Conservation (phyloP, 2,113 vertebrate genomes). For the Pandion haliaetus region DNA sequence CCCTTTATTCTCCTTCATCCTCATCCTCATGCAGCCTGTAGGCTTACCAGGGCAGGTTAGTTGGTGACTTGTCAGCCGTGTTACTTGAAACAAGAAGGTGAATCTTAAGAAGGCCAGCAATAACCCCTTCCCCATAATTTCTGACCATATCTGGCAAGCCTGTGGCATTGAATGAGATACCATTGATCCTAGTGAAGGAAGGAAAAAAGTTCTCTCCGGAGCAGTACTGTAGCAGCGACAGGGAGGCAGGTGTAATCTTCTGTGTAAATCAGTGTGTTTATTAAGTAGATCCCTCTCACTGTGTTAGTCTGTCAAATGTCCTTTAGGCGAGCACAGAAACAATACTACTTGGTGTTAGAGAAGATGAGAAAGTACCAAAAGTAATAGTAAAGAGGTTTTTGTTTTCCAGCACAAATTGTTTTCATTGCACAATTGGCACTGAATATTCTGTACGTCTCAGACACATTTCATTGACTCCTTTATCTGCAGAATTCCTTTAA, state of each 20-base stretch:
- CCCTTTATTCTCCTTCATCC: neutral
- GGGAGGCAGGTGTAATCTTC: neutral
- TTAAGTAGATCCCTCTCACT: neutral
- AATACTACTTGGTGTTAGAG: neutral
- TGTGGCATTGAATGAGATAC: neutral
- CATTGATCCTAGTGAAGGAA: neutral
- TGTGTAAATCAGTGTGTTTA: neutral
- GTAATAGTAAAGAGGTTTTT: neutral
- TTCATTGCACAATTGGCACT: neutral
- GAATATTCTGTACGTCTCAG: neutral
- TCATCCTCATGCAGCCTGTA: neutral
- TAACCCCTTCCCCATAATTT: neutral
- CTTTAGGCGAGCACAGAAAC: neutral
- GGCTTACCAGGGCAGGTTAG: neutral
- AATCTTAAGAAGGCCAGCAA: neutral
- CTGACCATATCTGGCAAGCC: neutral
- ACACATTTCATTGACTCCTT: slow-evolving; percentile 19
- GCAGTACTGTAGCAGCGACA: accelerated
- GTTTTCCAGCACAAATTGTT: neutral
- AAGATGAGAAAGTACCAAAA: neutral
- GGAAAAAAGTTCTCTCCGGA: neutral
- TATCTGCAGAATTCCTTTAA: slow-evolving; percentile 56
- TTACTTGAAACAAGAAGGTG: neutral
- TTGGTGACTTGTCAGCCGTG: neutral
- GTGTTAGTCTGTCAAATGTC: neutral